Percentiles rank a stretch among this genome's conserved stretches.
Conservation (phyloP, 2,888 invertebrate species). For the Rhagophthalmus giganteus region DNA sequence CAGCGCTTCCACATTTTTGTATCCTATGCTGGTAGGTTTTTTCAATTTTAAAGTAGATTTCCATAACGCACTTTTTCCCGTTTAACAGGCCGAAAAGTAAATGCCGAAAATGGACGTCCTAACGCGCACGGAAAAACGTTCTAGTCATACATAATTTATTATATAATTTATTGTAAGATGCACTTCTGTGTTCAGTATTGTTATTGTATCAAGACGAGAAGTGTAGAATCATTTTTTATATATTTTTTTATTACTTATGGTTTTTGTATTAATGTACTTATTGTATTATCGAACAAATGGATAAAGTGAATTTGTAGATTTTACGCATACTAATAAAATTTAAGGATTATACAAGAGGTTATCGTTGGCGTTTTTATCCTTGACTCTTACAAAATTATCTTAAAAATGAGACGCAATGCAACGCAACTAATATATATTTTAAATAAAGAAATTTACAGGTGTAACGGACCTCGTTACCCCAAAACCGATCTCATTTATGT, state of each 20-base stretch:
- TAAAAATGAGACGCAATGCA: too few species aligned
- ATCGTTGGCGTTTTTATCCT: neutral
- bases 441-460: too few species aligned
- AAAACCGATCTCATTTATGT: neutral
- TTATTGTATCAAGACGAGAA: neutral
- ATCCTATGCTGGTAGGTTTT: conserved; percentile 60
- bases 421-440: too few species aligned
- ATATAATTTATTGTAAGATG: neutral
- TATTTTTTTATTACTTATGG: conserved; percentile 1
- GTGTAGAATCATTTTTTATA: neutral
- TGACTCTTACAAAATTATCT: neutral
- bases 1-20: conserved; percentile 69
- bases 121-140: neutral
- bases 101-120: neutral
- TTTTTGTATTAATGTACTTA: conserved; percentile 10
- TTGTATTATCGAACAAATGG: conserved; percentile 5
- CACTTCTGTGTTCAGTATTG: conserved; percentile 5
- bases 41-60: too few species aligned
- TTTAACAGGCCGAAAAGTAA: conserved; percentile 3
- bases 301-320: conserved; percentile 8
- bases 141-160: conserved; percentile 6
- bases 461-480: too few species aligned
- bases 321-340: conserved; percentile 4
- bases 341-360: neutral
- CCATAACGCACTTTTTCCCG: neutral